Conservation (phyloP, 2,888 invertebrate genomes). For the Thyatira batis region DNA sequence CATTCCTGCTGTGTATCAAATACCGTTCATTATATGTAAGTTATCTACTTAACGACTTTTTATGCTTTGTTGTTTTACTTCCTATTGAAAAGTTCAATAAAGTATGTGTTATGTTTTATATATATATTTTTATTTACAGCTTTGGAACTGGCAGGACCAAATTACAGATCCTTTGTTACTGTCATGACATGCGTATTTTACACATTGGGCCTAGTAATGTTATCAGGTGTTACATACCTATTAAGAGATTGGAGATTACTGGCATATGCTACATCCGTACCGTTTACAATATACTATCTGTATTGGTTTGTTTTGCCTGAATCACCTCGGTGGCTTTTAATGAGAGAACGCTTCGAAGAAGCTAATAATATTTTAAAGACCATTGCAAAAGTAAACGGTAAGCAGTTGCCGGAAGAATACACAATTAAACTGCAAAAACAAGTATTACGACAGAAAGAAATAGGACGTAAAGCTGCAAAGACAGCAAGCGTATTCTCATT, state of each 20-base stretch:
- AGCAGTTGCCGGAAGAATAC: conserved; percentile 88
- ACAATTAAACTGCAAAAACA: conserved; percentile 87
- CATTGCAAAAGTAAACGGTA: conserved; percentile 90
- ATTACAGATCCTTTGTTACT: conserved; percentile 94
- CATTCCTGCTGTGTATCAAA: conserved; percentile 96
- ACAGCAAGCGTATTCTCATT: conserved; percentile 83
- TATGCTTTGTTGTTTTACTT: not conserved
- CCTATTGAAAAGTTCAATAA: too few species aligned
- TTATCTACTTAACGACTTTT: conserved; percentile 26
- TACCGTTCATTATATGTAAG: conserved; percentile 97
- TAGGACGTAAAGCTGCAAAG: conserved; percentile 66
- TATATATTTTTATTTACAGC: conserved; percentile 80
- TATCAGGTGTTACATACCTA: conserved; percentile 92
- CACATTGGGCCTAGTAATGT: conserved; percentile 91
- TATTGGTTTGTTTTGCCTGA: conserved; percentile 95
- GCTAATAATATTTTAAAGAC: conserved; percentile 89
- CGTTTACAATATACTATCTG: conserved; percentile 91
- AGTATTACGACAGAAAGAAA: conserved; percentile 85
- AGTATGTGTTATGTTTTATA: not conserved
- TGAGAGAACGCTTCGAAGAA: conserved; percentile 90
- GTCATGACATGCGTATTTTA: conserved; percentile 96
- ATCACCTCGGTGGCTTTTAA: conserved; percentile 95
- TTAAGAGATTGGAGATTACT: conserved; percentile 92
- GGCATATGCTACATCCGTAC: conserved; percentile 91
- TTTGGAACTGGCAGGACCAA: conserved; percentile 94